A percentile compares a stretch with the other conserved stretches of the same genome.
Evolutionary conservation across 2,797 vertebrate species (phyloP).

Genomic region (Karalla daura): DNA sequence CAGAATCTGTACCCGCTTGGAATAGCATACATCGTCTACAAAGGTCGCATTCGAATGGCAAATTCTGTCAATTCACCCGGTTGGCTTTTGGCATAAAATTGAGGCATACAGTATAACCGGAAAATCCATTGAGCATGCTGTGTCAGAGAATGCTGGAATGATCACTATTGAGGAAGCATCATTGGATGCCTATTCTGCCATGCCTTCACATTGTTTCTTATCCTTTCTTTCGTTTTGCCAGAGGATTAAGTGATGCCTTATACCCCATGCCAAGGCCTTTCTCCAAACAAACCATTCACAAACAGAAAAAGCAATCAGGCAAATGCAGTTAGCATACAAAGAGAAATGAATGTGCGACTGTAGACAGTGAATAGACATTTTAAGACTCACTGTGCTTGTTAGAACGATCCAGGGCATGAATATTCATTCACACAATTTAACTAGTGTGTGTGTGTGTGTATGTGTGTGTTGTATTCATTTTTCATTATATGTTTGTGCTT

Average conservation of each 20-base stretch:
- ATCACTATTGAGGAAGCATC: conserved; percentile 71
- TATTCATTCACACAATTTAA: conserved; percentile 74
- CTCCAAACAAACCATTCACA: conserved; percentile 80
- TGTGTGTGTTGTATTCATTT: conserved; percentile 71
- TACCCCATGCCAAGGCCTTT: conserved; percentile 75
- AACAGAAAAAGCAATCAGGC: conserved; percentile 80
- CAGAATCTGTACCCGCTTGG: conserved; percentile 5
- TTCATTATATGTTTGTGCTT: conserved; percentile 57
- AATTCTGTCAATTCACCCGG: conserved; percentile 50
- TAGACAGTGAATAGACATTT: conserved; percentile 71
- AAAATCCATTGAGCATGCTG: conserved; percentile 72
- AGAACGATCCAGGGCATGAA: conserved; percentile 68
- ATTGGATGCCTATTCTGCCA: conserved; percentile 74
- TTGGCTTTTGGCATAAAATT: conserved; percentile 60
- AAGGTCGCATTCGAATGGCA: conserved; percentile 57
- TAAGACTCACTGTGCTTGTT: conserved; percentile 65
- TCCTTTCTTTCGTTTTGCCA: conserved; percentile 68
- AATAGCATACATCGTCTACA: conserved; percentile 38
- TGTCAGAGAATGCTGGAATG: conserved; percentile 69
- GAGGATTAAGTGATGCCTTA: conserved; percentile 79
- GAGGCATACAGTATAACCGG: conserved; percentile 56
- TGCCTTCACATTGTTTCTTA: conserved; percentile 77
- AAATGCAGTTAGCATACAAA: conserved; percentile 78
- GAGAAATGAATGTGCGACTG: conserved; percentile 59
- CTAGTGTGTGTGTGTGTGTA: too few relatives aligned